Percentiles rank a stretch among this genome's conserved stretches.
Evolutionary conservation across 37 sponge, comb jelly and placozoan genomes (phyloP).

Genomic region (Spongilla lacustris): DNA sequence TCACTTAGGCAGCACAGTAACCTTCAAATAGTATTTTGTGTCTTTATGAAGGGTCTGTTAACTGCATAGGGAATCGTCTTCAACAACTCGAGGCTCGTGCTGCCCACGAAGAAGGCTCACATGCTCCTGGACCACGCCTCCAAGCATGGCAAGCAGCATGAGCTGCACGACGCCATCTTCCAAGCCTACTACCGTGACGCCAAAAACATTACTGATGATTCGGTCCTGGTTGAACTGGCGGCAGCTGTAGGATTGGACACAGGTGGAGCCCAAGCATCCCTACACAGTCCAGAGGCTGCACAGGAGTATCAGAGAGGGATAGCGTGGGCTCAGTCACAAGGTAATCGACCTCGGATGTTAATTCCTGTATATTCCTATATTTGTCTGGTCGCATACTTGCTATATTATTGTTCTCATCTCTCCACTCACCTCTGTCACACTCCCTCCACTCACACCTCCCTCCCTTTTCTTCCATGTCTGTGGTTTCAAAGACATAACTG

Average conservation of each 20-base stretch:
- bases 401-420: no score
- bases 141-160: slow-evolving; percentile 64
- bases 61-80: slow-evolving; percentile 31
- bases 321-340: no score
- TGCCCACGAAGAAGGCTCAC: slow-evolving; percentile 71
- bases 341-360: no score
- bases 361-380: no score
- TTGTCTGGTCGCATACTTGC: no score
- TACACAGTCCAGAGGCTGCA: neutral
- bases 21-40: no score
- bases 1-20: no score
- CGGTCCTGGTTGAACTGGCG: slow-evolving; percentile 8
- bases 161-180: slow-evolving; percentile 47
- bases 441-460: no score
- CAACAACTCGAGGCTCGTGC: slow-evolving; percentile 14
- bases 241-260: slow-evolving; percentile 4
- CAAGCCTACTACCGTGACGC: neutral
- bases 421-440: no score
- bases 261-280: neutral
- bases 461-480: no score
- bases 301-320: no score
- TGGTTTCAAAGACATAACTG: slow-evolving; percentile 37
- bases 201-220: slow-evolving; percentile 7
- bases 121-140: slow-evolving; percentile 60
- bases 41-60: no score